A percentile compares a stretch with the other conserved stretches of the same genome.
Evolutionary conservation across 2,113 vertebrate genomes (phyloP).

Genomic region (Salvator merianae): DNA sequence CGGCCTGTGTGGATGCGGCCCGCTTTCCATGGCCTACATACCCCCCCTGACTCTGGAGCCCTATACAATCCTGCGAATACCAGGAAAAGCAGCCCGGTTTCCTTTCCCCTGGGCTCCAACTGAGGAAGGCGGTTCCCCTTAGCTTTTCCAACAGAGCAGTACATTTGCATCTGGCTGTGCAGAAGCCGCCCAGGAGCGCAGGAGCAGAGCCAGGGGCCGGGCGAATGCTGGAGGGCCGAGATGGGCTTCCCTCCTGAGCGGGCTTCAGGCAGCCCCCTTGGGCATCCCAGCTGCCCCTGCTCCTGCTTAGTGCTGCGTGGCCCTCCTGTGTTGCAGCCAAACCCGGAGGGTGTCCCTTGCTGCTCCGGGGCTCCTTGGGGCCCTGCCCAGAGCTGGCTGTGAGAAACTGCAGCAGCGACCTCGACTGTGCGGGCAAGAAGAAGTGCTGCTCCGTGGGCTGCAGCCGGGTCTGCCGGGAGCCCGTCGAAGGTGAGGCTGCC

Average conservation of each 20-base stretch:
- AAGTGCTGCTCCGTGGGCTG: slow-evolving; percentile 25
- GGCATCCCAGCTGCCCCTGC: not conserved
- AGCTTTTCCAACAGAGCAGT: no score
- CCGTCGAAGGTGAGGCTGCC: not conserved
- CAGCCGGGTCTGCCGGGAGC: not conserved
- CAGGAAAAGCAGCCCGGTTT: no score
- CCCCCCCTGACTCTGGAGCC: no score
- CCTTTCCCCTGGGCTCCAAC: no score
- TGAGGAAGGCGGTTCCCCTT: no score
- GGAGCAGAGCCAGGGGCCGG: not conserved
- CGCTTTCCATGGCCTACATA: no score
- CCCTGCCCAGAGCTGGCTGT: not conserved
- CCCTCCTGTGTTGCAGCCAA: slow-evolving; percentile 5
- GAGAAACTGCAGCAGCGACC: not conserved
- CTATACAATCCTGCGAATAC: no score
- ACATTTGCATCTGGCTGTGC: no score
- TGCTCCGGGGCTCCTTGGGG: slow-evolving; percentile 15
- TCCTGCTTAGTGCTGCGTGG: not conserved
- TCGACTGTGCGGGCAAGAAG: not conserved
- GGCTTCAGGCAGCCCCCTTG: not conserved
- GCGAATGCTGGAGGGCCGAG: not conserved
- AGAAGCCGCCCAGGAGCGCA: no score
- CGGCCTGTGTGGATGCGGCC: no score
- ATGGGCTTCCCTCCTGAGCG: not conserved
- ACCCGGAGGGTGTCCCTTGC: not conserved